phyloP scores from a whole-genome alignment of 2,113 vertebrate genomes.

The Indicator maculatus region DNA sequence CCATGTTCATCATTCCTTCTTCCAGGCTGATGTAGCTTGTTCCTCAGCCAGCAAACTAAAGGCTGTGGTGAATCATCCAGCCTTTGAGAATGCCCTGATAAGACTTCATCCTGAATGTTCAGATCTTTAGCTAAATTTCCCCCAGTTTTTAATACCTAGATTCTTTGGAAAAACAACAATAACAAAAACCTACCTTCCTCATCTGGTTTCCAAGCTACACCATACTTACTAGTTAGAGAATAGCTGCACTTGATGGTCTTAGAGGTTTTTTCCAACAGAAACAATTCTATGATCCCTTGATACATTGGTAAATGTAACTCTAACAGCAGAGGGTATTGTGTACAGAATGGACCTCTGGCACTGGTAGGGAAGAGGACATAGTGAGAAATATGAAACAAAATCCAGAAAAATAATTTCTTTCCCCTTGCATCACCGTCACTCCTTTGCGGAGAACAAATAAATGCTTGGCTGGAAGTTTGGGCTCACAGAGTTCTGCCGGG shows the following conservation, averaged over 20 bases:
- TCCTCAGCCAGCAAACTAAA: background rate
- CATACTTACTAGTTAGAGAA: no score
- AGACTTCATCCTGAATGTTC: background rate
- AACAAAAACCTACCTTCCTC: background rate
- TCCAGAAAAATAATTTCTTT: background rate
- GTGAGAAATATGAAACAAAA: background rate
- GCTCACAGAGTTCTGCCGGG: background rate
- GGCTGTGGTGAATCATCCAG: background rate
- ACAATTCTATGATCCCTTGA: no score
- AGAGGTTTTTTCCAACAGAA: no score
- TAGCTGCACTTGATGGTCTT: no score
- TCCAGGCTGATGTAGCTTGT: background rate
- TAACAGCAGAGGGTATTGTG: background rate
- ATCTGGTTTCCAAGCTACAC: accelerated
- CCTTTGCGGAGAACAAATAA: background rate
- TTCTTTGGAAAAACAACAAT: background rate
- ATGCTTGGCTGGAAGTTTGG: background rate
- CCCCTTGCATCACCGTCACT: background rate
- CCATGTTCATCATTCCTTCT: accelerated
- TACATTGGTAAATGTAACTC: background rate
- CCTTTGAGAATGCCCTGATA: background rate
- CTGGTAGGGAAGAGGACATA: accelerated
- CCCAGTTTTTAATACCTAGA: background rate
- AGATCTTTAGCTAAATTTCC: background rate
- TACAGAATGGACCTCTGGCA: background rate